Evolutionary conservation across 2,888 invertebrate species (phyloP).

Genomic region (Pristionchus maxplancki): DNA sequence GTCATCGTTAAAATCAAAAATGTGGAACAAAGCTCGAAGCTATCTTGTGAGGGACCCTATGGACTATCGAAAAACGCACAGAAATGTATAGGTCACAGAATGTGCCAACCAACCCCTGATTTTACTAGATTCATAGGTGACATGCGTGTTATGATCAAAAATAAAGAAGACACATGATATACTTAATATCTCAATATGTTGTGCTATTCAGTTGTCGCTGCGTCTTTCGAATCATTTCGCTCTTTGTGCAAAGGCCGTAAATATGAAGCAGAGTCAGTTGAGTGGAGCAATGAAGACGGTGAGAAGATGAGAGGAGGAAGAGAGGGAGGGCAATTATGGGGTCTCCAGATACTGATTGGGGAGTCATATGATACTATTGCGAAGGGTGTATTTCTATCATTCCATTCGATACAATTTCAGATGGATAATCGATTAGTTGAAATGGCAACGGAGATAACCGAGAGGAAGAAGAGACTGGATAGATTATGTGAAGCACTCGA

Average conservation of each 20-base stretch:
- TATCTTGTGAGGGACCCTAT: too few relatives aligned
- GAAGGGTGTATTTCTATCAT: too few relatives aligned
- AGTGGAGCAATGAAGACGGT: constrained; percentile 37
- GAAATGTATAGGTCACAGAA: too few relatives aligned
- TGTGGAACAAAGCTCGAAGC: too few relatives aligned
- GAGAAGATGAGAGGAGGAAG: neutral
- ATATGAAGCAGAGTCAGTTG: constrained; percentile 39
- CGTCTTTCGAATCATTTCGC: constrained; percentile 47
- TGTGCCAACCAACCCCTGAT: too few relatives aligned
- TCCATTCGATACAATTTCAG: neutral
- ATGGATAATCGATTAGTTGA: neutral
- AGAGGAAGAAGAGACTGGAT: constrained; percentile 57
- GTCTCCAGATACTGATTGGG: too few relatives aligned
- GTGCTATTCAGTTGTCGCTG: constrained; percentile 18
- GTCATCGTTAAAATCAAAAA: too few relatives aligned
- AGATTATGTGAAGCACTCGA: constrained; percentile 54
- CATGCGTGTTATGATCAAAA: too few relatives aligned
- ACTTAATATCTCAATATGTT: too few relatives aligned
- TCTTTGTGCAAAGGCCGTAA: constrained; percentile 49
- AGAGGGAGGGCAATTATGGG: neutral
- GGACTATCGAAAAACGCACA: too few relatives aligned
- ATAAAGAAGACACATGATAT: too few relatives aligned
- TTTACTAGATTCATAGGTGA: too few relatives aligned
- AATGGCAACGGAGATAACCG: constrained; percentile 8
- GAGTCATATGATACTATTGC: neutral